Evolutionary conservation across 2,113 vertebrate genomes (phyloP).

Genomic region (Myocastor coypus): DNA sequence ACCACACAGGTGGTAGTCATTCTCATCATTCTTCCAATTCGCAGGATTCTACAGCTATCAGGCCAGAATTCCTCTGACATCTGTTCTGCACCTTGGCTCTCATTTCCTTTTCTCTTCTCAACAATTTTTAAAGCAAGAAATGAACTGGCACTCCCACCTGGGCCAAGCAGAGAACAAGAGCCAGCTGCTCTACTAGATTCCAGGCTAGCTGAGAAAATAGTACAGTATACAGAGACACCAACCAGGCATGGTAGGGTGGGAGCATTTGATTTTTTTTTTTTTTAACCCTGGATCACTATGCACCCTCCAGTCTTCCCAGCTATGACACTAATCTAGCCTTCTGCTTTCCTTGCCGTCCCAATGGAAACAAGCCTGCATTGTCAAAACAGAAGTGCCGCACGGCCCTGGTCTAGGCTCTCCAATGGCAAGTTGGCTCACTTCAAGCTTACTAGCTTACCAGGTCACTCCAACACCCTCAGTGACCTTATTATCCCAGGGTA

Average conservation of each 20-base stretch:
- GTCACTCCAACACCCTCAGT: not conserved
- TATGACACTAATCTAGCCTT: not conserved
- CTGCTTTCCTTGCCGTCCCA: not conserved
- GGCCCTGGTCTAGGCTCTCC: not conserved
- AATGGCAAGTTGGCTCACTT: not conserved
- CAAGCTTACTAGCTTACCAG: not conserved
- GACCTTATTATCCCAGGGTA: not conserved
- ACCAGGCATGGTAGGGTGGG: not conserved
- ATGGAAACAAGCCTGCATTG: not conserved
- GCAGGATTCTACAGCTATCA: not conserved
- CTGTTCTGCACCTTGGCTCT: not conserved
- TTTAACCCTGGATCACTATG: not conserved
- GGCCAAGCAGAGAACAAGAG: not conserved
- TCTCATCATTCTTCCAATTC: not conserved
- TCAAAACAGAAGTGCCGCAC: not conserved
- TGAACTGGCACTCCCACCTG: not conserved
- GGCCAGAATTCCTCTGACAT: not conserved
- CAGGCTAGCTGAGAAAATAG: not conserved
- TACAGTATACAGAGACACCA: not conserved
- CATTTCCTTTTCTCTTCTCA: not conserved
- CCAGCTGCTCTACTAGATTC: not conserved
- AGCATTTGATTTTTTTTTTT: not conserved
- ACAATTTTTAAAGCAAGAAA: not conserved
- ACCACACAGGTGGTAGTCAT: not conserved
- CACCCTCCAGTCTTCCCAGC: not conserved